A percentile compares a stretch with the other conserved stretches of the same genome.
phyloP scores from a whole-genome alignment of 2,113 vertebrate species.

The Ahaetulla prasina region DNA sequence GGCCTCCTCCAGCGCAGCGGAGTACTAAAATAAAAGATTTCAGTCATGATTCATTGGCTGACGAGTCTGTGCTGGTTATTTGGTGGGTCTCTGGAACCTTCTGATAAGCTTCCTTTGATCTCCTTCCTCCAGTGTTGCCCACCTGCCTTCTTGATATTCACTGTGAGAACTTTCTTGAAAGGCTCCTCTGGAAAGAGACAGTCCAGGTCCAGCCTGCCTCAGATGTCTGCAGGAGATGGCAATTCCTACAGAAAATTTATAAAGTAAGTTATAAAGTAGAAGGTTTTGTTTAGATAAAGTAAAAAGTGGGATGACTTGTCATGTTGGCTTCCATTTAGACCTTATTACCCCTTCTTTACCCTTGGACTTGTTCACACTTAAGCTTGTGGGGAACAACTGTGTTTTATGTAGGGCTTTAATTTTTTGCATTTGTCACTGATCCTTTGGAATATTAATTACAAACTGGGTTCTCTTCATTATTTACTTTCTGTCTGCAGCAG shows the following conservation, averaged over 20 bases:
- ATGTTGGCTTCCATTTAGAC: background rate
- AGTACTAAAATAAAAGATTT: constrained; percentile 9
- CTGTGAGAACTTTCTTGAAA: background rate
- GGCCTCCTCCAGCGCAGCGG: background rate
- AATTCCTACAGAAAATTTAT: background rate
- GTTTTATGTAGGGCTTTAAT: background rate
- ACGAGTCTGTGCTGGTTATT: no score
- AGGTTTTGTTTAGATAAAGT: background rate
- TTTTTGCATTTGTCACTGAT: background rate
- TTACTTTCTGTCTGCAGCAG: background rate
- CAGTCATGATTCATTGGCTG: constrained; percentile 16
- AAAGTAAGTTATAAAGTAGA: background rate
- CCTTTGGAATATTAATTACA: background rate
- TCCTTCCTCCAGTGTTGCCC: background rate
- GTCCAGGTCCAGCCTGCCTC: background rate
- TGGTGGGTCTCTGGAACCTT: background rate
- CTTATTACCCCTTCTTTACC: background rate
- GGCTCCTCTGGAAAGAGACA: background rate
- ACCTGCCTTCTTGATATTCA: background rate
- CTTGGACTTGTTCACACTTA: background rate
- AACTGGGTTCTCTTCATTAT: background rate
- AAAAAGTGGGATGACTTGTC: background rate
- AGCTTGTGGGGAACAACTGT: background rate
- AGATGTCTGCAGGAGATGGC: background rate
- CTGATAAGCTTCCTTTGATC: constrained; percentile 1